phyloP scores from a whole-genome alignment of 2,797 vertebrate species.

The Pachyuromys duprasi region DNA sequence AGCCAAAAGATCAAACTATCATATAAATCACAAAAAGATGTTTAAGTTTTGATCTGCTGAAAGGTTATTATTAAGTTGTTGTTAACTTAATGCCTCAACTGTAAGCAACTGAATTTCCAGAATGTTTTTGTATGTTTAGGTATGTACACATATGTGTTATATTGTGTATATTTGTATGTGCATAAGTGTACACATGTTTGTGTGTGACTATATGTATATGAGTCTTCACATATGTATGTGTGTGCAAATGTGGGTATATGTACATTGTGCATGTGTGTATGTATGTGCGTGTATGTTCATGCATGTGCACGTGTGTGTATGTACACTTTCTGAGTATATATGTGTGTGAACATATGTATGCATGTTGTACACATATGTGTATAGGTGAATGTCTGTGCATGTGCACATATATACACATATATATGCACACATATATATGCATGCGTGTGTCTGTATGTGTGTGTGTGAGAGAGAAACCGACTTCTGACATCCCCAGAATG shows the following conservation, averaged over 20 bases:
- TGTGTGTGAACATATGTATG: neutral
- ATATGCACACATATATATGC: neutral
- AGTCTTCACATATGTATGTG: neutral
- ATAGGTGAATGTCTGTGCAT: neutral
- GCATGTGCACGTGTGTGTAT: neutral
- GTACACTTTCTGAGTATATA: neutral
- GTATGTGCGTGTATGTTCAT: neutral
- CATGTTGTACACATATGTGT: neutral
- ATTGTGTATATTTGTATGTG: neutral
- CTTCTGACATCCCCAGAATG: neutral
- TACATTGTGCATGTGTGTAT: no score
- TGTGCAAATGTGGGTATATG: neutral
- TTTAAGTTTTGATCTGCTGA: neutral
- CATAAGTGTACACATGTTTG: neutral
- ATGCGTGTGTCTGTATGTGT: neutral
- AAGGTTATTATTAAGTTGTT: neutral
- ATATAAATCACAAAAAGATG: neutral
- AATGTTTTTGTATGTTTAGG: neutral
- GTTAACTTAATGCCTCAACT: neutral
- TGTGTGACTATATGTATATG: neutral
- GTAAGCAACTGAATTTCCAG: neutral
- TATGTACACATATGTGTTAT: neutral
- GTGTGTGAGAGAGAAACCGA: neutral
- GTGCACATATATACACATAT: neutral
- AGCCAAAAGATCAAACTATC: neutral